Percentiles rank a stretch among this genome's conserved stretches.
These are phyloP conservation scores for Acanthurus tractus DNA, from an alignment of 2,797 vertebrate genomes.

Conservation along the genomic window DNA sequence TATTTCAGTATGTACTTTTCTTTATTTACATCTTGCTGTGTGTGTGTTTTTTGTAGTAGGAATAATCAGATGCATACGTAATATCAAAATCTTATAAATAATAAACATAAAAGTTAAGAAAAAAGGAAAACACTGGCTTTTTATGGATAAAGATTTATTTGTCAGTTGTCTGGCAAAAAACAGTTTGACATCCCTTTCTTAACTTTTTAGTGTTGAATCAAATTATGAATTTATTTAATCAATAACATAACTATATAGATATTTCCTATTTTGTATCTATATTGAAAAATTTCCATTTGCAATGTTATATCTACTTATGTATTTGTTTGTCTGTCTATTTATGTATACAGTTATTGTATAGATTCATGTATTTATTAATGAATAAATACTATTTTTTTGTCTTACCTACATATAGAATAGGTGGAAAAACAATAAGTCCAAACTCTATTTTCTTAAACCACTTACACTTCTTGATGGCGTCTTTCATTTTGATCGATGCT, in stretches of 20 bases:
- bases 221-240: no score
- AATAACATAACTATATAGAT: no score
- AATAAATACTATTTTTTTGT: background rate
- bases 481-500: conserved; percentile 22
- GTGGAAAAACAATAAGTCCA: background rate
- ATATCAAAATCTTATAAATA: background rate
- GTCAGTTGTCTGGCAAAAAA: no score
- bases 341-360: background rate
- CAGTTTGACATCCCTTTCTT: no score
- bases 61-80: background rate
- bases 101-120: no score
- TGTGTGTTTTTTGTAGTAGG: background rate
- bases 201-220: no score
- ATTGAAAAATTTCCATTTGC: no score
- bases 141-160: background rate
- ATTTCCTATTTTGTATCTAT: no score
- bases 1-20: background rate
- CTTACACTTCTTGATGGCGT: background rate
- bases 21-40: background rate
- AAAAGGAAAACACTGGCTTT: background rate
- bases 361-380: background rate
- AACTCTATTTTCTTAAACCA: background rate
- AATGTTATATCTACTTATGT: background rate
- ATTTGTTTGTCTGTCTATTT: background rate
- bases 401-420: background rate